phyloP scores from a whole-genome alignment of 2,888 invertebrate species.

The Sthenelais limicola region DNA sequence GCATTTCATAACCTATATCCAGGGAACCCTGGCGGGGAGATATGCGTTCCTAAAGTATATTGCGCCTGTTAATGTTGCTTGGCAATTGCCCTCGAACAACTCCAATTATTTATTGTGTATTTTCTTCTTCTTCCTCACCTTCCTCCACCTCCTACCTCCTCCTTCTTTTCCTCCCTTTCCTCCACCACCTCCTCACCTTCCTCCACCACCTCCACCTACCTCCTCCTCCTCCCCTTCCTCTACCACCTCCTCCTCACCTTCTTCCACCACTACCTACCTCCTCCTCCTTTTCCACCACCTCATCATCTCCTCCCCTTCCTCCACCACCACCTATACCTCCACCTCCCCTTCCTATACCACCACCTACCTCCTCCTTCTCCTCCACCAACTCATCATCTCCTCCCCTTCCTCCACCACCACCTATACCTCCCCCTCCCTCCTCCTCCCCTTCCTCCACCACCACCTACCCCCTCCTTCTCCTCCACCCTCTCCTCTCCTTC shows the following conservation, averaged over 20 bases:
- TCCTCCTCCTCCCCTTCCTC: not conserved
- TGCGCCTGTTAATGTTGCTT: too few relatives aligned
- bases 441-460: not conserved
- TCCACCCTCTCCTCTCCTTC: not conserved
- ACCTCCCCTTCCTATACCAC: not conserved
- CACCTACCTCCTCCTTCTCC: not conserved
- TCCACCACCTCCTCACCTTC: not conserved
- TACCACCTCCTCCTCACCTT: not conserved
- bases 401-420: not conserved
- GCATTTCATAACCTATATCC: too few relatives aligned
- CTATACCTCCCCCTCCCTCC: conserved; percentile 3
- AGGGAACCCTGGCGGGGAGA: too few relatives aligned
- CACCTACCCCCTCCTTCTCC: not conserved
- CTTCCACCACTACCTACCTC: not conserved
- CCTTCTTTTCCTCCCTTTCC: not conserved
- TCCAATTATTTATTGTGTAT: too few relatives aligned
- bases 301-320: not conserved
- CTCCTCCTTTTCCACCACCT: not conserved
- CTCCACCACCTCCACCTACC: not conserved
- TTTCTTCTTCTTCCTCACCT: too few relatives aligned
- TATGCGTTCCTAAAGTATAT: too few relatives aligned
- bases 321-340: not conserved
- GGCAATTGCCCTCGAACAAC: too few relatives aligned
- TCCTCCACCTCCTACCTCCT: not conserved
- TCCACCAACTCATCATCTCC: not conserved